phyloP scores from a whole-genome alignment of 2,113 vertebrate species.

The Sinosuthora webbiana region DNA sequence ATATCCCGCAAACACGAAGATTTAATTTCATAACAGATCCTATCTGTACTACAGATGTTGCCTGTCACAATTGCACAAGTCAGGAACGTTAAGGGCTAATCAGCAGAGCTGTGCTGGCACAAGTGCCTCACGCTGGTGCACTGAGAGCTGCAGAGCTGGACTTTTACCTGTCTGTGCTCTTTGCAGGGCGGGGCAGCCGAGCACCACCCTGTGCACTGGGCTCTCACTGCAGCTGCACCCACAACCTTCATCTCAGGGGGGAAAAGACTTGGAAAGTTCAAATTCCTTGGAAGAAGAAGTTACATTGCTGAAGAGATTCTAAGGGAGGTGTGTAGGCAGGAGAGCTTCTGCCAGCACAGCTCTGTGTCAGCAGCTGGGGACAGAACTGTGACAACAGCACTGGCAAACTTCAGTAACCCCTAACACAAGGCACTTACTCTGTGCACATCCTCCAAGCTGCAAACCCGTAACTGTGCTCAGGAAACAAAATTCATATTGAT shows the following conservation, averaged over 20 bases:
- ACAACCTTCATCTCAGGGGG: background rate
- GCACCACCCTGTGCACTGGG: background rate
- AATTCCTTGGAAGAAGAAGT: background rate
- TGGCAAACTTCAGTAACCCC: accelerated
- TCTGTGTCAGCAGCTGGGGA: background rate
- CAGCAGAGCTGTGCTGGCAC: background rate
- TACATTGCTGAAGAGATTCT: background rate
- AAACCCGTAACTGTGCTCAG: background rate
- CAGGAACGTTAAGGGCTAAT: accelerated
- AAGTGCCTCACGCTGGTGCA: accelerated
- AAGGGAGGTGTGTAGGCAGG: background rate
- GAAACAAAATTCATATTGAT: background rate
- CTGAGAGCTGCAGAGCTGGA: background rate
- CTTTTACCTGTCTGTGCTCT: background rate
- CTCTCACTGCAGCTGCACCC: background rate
- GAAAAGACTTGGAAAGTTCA: background rate
- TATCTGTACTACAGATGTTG: background rate
- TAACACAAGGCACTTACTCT: background rate
- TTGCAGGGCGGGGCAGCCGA: background rate
- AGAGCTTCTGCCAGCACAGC: background rate
- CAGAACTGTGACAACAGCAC: background rate
- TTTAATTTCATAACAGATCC: background rate
- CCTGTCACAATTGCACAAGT: background rate
- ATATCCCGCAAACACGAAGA: background rate
- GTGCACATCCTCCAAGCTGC: background rate